These are phyloP conservation scores for Catharus fuscescens DNA, from an alignment of 2,113 vertebrate species.

Conservation along the genomic window DNA sequence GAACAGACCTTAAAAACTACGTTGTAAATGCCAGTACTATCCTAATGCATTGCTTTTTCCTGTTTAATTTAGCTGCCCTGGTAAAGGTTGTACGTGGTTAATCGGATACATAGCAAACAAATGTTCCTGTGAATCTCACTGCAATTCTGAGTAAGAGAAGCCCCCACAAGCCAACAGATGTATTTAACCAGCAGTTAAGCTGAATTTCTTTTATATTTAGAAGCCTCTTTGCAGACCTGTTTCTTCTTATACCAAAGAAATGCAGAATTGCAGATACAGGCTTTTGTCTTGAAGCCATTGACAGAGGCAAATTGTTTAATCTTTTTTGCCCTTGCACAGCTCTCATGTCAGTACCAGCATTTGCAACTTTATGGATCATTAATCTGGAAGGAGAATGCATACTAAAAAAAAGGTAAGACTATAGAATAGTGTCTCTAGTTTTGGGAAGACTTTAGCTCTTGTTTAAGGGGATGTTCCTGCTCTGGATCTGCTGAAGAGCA, in stretches of 20 bases:
- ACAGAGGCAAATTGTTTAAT: not conserved
- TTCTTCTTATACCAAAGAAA: not conserved
- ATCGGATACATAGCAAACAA: not conserved
- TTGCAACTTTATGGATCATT: not conserved
- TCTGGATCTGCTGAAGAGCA: not conserved
- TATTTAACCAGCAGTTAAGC: not conserved
- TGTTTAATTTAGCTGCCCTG: not conserved
- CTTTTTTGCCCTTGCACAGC: not conserved
- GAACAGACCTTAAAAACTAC: not conserved
- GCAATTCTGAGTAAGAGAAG: conserved; percentile 47
- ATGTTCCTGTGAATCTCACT: not conserved
- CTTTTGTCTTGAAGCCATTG: not conserved
- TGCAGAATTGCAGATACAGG: not conserved
- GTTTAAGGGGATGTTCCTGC: not conserved
- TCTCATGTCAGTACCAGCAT: not conserved
- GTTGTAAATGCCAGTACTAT: not conserved
- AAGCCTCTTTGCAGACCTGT: not conserved
- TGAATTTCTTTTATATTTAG: not conserved
- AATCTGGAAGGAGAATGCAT: not conserved
- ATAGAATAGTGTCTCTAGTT: not conserved
- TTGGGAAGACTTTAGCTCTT: not conserved
- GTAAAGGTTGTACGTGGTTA: not conserved
- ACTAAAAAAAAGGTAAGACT: not conserved
- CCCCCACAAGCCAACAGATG: not conserved
- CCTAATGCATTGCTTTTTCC: not conserved